Evolutionary conservation across 2,113 vertebrate genomes (phyloP).

Genomic region (Spea bombifrons): DNA sequence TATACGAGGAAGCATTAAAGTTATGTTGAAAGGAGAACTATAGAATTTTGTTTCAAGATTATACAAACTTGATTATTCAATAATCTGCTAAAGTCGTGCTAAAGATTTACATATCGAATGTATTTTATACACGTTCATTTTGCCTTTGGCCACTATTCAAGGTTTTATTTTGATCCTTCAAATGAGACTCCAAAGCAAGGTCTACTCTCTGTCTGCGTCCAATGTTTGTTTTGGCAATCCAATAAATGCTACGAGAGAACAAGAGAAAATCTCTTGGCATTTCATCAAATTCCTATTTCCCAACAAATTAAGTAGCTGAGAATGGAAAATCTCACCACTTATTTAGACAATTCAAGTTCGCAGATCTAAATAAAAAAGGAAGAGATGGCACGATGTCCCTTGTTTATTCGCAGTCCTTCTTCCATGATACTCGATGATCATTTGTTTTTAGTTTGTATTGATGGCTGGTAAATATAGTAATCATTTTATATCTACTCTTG

Average conservation of each 20-base stretch:
- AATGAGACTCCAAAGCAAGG: conserved; percentile 51
- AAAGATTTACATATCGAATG: too few species aligned
- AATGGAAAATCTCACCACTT: conserved; percentile 17
- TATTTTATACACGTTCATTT: conserved; percentile 13
- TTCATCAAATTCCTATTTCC: conserved; percentile 29
- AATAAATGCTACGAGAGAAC: conserved; percentile 44
- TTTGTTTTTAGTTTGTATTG: too few species aligned
- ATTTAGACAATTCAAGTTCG: background rate
- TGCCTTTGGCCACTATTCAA: conserved; percentile 30
- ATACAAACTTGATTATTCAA: too few species aligned
- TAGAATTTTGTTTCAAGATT: too few species aligned
- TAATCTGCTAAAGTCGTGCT: too few species aligned
- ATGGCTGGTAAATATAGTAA: too few species aligned
- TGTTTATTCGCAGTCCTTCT: too few species aligned
- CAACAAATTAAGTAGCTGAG: conserved; percentile 11
- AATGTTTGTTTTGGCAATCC: conserved; percentile 42
- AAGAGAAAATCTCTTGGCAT: conserved; percentile 12
- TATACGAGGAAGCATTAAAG: too few species aligned
- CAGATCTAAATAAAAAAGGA: background rate
- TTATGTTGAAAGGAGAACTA: too few species aligned
- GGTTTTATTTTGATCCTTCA: conserved; percentile 44
- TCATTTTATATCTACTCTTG: too few species aligned
- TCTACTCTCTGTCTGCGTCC: conserved; percentile 45
- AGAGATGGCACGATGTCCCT: background rate
- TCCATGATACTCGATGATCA: too few species aligned